Evolutionary conservation across 2,888 invertebrate species (phyloP).

Genomic region (Synanthedon myopaeformis): DNA sequence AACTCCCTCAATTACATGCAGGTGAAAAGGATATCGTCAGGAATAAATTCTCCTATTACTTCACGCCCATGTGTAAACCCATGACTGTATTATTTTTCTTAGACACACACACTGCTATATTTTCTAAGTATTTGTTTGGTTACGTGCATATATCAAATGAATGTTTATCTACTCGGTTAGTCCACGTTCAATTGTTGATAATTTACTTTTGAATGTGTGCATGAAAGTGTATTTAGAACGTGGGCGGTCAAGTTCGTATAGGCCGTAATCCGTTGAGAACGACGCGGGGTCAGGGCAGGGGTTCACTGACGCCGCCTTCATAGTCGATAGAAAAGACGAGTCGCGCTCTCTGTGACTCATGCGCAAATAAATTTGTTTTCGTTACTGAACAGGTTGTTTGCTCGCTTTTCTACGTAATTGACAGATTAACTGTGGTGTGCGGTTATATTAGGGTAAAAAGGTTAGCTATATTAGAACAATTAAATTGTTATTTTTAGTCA

Average conservation of each 20-base stretch:
- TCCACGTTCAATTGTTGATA: not conserved
- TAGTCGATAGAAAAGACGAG: slow-evolving; percentile 28
- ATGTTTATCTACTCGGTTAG: not conserved
- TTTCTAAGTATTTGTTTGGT: not conserved
- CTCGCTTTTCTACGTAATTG: slow-evolving; percentile 40
- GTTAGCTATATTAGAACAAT: not conserved
- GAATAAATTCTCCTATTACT: too few species aligned
- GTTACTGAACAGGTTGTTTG: slow-evolving; percentile 38
- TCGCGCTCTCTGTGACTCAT: slow-evolving; percentile 36
- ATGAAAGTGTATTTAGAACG: slow-evolving; percentile 16
- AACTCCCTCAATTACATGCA: too few species aligned
- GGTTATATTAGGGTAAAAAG: slow-evolving; percentile 26
- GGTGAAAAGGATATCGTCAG: too few species aligned
- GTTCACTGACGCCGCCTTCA: slow-evolving; percentile 28
- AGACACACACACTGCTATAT: too few species aligned
- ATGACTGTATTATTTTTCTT: too few species aligned
- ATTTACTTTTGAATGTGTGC: not conserved
- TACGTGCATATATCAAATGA: not conserved
- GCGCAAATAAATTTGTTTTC: slow-evolving; percentile 34
- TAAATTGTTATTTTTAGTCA: not conserved
- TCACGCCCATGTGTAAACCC: too few species aligned
- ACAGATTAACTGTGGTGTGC: slow-evolving; percentile 26
- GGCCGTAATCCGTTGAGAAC: slow-evolving; percentile 39
- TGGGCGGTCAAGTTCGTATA: slow-evolving; percentile 55
- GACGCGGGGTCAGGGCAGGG: slow-evolving; percentile 41